Evolutionary conservation across 1,140 invertebrate genomes (phyloP), one percentile per base, ranked within the genome.

Genomic region (Drosophila willistoni): DNA sequence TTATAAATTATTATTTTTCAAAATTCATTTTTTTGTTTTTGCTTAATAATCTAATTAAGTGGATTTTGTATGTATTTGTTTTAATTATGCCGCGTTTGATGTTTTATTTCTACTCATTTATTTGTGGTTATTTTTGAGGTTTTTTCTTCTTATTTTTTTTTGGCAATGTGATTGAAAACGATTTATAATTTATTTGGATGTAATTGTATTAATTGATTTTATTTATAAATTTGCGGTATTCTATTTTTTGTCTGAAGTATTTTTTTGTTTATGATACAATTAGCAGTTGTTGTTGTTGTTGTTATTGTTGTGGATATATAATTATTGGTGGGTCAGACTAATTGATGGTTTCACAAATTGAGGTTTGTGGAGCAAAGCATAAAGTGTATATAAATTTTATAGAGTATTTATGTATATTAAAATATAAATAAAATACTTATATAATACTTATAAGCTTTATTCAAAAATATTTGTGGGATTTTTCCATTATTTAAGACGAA

Each of bases 81-180:
- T 71, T 77, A 84, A 85, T 85, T 85, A 77, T 57, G 73, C 78
- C 74, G 74, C 81, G 60, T 84, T 86, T 81, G 78, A 81, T 68
- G 67, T 81, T 56, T 7, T 64, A 47, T 51, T 60, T 63, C 59
- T 33, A 34, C 72, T 68, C 54, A 61, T 60, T 63, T 25, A 25
- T 25, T 70, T 39, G 29, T 14, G 41, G 41, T 14, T 25, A 25
- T 25, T 25, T 25, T 25, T 39, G 7, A 29, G 34, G 22, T 60
- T 33, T 64, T 25, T n/a, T 41, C n/a, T 14, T 44, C 17, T 17
- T 41, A 19, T 59, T 67, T 34, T 36, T 63, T 71, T 64, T 13
- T 25, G 29, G 19, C 19, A 25, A 55, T 39, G 66, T 69, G 14
- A 63, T 76, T 41, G 42, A 56, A 67, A 77, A 68, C 59, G 66